Conservation (phyloP, 2,888 invertebrate species). For the Torymus texanus region DNA sequence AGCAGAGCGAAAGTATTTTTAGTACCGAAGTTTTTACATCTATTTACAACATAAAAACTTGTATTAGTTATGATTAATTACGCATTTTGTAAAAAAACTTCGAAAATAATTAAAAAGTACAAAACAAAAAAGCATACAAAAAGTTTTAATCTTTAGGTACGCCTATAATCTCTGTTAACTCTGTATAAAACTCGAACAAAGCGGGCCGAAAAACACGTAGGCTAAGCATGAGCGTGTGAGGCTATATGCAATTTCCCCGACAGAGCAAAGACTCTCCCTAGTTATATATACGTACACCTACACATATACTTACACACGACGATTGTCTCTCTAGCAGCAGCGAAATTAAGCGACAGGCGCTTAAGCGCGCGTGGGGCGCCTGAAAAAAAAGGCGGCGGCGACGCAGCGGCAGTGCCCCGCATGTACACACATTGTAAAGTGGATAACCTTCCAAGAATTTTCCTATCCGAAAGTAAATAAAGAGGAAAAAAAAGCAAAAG, state of each 20-base stretch:
- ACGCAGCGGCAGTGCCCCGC: background rate
- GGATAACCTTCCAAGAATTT: conserved; percentile 45
- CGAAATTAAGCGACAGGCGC: conserved; percentile 36
- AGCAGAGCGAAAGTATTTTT: too few species aligned
- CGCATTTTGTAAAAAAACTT: too few species aligned
- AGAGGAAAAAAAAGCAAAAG: conserved; percentile 17
- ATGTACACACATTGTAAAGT: conserved; percentile 41
- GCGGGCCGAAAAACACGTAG: background rate
- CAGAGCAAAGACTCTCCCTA: conserved; percentile 22
- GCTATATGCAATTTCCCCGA: conserved; percentile 18
- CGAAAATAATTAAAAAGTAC: too few species aligned
- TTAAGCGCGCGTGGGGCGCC: conserved; percentile 9
- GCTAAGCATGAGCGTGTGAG: conserved; percentile 13
- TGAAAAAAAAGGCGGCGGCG: conserved; percentile 1
- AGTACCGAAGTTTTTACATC: too few species aligned
- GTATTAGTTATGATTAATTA: too few species aligned
- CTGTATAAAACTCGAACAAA: too few species aligned
- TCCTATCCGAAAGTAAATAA: conserved; percentile 36
- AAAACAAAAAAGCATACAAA: too few species aligned
- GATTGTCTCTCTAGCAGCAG: background rate
- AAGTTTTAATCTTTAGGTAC: too few species aligned
- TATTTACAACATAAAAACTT: too few species aligned
- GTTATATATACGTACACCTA: background rate
- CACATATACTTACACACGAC: too few species aligned
- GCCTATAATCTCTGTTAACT: too few species aligned